Evolutionary conservation across 2,113 vertebrate species (phyloP).

Genomic region (Turnix velox): DNA sequence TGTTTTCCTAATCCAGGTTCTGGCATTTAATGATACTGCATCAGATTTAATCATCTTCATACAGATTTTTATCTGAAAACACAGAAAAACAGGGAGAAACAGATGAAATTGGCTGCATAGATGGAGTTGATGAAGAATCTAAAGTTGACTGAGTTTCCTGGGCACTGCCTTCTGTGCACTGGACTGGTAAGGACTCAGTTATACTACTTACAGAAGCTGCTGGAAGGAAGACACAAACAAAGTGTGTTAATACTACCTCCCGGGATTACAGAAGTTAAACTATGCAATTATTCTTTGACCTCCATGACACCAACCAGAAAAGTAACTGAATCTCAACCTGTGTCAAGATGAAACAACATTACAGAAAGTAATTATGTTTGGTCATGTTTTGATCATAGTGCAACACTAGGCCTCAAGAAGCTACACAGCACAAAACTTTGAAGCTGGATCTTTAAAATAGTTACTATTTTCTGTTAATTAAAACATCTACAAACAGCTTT

Average conservation of each 20-base stretch:
- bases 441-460: background rate
- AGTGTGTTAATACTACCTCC: background rate
- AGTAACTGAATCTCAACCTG: background rate
- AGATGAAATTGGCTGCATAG: constrained; percentile 76
- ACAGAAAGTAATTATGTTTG: background rate
- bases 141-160: constrained; percentile 65
- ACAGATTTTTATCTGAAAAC: background rate
- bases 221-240: constrained; percentile 51
- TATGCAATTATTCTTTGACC: background rate
- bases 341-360: background rate
- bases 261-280: background rate
- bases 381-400: background rate
- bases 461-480: background rate
- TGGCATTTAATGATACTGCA: background rate
- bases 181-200: constrained; percentile 76
- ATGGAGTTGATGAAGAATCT: constrained; percentile 63
- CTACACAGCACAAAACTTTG: background rate
- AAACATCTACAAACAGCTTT: background rate
- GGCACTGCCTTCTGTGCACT: constrained; percentile 69
- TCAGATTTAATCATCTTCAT: background rate
- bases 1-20: background rate
- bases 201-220: constrained; percentile 77
- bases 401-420: background rate
- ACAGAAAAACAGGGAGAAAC: background rate
- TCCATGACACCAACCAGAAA: background rate